These are phyloP conservation scores for Atherinomorus stipes DNA, from an alignment of 2,113 vertebrate species.

Conservation along the genomic window DNA sequence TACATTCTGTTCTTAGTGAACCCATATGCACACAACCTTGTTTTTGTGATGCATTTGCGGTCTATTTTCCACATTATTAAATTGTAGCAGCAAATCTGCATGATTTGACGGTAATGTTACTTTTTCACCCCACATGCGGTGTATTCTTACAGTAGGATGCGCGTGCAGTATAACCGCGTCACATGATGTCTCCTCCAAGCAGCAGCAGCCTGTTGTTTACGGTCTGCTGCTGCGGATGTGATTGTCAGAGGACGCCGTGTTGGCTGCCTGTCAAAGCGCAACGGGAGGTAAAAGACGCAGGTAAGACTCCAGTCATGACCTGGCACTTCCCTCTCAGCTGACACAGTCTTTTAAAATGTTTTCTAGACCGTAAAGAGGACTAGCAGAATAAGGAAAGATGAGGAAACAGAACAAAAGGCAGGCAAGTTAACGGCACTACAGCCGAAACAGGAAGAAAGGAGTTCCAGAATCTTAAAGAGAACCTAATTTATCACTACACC, in stretches of 20 bases:
- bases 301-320: not conserved
- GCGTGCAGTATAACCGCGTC: not conserved
- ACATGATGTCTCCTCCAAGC: constrained; percentile 42
- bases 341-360: not conserved
- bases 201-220: constrained; percentile 41
- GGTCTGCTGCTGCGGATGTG: constrained; percentile 31
- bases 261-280: constrained; percentile 10
- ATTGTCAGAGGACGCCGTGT: not conserved
- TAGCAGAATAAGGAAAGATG: not conserved
- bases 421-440: constrained; percentile 8
- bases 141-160: rapidly evolving
- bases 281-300: constrained; percentile 13
- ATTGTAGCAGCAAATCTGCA: too few relatives aligned
- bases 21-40: too few relatives aligned
- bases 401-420: constrained; percentile 11
- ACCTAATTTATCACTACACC: not conserved
- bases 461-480: constrained; percentile 8
- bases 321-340: rapidly evolving
- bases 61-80: too few relatives aligned
- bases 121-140: too few relatives aligned
- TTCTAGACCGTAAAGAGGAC: rapidly evolving
- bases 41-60: too few relatives aligned
- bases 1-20: too few relatives aligned
- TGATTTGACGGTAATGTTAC: too few relatives aligned
- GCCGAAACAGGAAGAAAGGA: not conserved